Percentiles rank a stretch among this genome's conserved stretches.
Conservation (phyloP, 2,797 vertebrate species). For the Syngnathus rostellatus region DNA sequence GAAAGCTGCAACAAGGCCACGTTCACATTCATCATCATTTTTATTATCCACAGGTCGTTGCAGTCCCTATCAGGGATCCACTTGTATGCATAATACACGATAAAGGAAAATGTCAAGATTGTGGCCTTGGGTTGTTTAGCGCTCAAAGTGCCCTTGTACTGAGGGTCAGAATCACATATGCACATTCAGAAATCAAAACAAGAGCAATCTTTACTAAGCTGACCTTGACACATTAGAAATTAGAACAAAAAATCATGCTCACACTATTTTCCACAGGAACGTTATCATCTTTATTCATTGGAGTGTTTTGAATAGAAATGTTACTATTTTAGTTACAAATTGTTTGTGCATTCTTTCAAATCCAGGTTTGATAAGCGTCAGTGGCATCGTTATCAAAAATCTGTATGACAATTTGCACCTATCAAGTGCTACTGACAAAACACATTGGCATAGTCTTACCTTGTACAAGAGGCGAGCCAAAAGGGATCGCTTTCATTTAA, state of each 20-base stretch:
- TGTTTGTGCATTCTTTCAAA: no score
- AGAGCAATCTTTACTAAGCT: no score
- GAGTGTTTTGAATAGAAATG: not conserved
- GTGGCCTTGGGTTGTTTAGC: no score
- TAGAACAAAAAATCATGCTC: not conserved
- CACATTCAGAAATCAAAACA: no score
- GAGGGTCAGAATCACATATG: no score
- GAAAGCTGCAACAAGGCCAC: not conserved
- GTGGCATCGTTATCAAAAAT: not conserved
- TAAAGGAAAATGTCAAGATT: no score
- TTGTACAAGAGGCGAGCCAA: not conserved
- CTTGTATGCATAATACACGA: no score
- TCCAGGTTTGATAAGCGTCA: not conserved
- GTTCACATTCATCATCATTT: not conserved
- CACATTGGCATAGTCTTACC: not conserved
- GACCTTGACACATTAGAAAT: not conserved
- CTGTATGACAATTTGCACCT: not conserved
- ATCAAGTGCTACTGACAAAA: not conserved
- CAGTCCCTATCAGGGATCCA: no score
- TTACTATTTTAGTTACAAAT: not conserved
- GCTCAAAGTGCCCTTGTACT: no score
- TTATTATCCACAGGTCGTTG: not conserved
- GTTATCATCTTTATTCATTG: not conserved
- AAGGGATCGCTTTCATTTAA: conserved; percentile 14
- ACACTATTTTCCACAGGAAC: not conserved